Evolutionary conservation across 2,797 vertebrate species (phyloP), one percentile per base, ranked within the genome.

Genomic region (Novumbra hubbsi): DNA sequence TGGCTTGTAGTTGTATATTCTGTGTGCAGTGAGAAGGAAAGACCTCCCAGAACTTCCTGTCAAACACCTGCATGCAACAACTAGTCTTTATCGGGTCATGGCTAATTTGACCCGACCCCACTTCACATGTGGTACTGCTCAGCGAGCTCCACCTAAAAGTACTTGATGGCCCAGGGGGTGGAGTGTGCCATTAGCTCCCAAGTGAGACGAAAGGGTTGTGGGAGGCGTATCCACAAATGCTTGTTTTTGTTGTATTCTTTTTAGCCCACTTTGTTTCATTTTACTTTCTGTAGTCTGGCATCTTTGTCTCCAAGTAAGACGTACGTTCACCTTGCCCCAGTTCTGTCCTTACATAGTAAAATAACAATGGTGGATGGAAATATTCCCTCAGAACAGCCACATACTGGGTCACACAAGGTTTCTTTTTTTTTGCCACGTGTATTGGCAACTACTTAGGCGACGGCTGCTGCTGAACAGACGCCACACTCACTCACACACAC

Each of bases 401-500:
- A n/a, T 12, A 60, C 21, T 9, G n/a, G 21, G n/a, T 21, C 55
- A 62, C 60, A 60, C 55, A 60, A 21, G 21, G n/a, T n/a, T 27
- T 9, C n/a, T 60, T 60, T 60, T 60, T 3, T 8, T 38, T n/a
- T 55, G 52, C 17, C 52, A 55, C 19, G 24, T 24, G 11, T 60
- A 6, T 21, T n/a, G 21, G 55, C 9, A 8, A 60, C 55, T n/a
- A 60, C 19, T 21, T 60, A 60, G 55, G 17, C 21, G 19, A 19
- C 17, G 4, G n/a, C 55, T 21, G 21, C 19, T 21, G 55, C n/a
- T 60, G n/a, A 16, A 19, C 52, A 17, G 52, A 55, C n/a, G 52
- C n/a, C 52, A n/a, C n/a, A n/a, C n/a, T 55, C 65, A 55, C 71
- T 63, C 15, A 21, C 49, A 57, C 67, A 73, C 79, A 84, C 30